Base-by-base conservation (phyloP, 37 sponge, comb jelly and placozoan genomes). In the Amphimedon queenslandica region DNA sequence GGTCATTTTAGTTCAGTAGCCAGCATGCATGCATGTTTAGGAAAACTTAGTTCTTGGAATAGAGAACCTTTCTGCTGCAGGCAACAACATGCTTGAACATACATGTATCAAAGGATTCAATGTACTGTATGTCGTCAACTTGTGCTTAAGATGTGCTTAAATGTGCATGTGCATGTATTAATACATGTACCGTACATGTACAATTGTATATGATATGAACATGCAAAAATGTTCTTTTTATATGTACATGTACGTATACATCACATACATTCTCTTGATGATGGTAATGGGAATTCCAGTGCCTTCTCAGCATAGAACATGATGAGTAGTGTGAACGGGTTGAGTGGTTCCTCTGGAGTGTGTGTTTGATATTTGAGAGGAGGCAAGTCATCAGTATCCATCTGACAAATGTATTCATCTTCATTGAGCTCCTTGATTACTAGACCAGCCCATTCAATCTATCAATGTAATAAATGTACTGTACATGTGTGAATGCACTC, bases 391-490 rank as follows among this genome's bases (percentile, higher is more conserved):
- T 16, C 21, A 4, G 18, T 63, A 24, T 42, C 37, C 13, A 80
- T 34, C 18, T 36, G 20, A 3, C 20, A 37, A 18, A 77, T 25
- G 58, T 70, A 65, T 25, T 67, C 42, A 36, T 77, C 77, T 6
- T 77, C 55, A 2, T 72, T 63, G 4, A 84, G 69, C 61, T 72
- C 23, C 3, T 37, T 70, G 11, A 79, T 77, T 37, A 91, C 87
- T n/a, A 30, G 47, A 10, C 75, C 77, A 57, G 84, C 92, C 84
- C 79, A 83, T 0, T 91, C 84, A 41, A 86, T 69, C 88, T 91
- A 37, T n/a, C n/a, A n/a, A n/a, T n/a, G n/a, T n/a, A n/a, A n/a
- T n/a, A n/a, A n/a, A n/a, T n/a, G n/a, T n/a, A n/a, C 28, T 20
- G 18, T 20, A 35, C 0, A 33, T 29, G 31, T 64, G 38, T 27